These are phyloP conservation scores for Cyprinodon variegatus DNA, from an alignment of 2,113 vertebrate species.

Conservation along the genomic window DNA sequence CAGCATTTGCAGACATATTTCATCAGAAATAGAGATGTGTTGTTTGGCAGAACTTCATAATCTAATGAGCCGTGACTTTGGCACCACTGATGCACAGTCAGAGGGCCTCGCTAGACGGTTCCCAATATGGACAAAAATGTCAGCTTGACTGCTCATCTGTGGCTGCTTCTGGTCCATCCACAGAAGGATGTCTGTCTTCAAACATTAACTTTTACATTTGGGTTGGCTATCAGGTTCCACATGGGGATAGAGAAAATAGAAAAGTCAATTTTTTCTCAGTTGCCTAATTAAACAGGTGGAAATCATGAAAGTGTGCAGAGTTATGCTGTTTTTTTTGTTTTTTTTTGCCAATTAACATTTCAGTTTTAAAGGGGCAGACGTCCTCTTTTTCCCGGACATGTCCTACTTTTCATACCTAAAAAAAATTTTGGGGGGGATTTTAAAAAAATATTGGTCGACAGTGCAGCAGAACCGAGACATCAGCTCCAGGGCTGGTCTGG, in stretches of 20 bases:
- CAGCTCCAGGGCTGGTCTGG: no score
- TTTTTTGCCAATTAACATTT: no score
- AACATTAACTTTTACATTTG: slow-evolving; percentile 12
- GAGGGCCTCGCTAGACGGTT: slow-evolving; percentile 23
- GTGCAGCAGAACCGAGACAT: no score
- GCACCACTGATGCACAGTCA: slow-evolving; percentile 30
- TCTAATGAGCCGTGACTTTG: slow-evolving; percentile 59
- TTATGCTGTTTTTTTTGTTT: no score
- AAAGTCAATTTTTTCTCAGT: background rate
- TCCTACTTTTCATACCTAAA: no score
- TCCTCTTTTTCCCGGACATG: no score
- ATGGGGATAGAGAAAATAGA: slow-evolving; percentile 2
- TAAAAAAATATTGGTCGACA: no score
- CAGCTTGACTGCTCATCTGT: slow-evolving; percentile 38
- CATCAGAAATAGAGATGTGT: slow-evolving; percentile 29
- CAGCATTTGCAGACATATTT: slow-evolving; percentile 33
- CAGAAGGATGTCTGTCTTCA: slow-evolving; percentile 10
- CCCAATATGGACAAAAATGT: slow-evolving; percentile 46
- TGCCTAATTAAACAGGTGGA: no score
- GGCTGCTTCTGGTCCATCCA: slow-evolving; percentile 10
- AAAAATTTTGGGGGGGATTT: no score
- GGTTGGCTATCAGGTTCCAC: background rate
- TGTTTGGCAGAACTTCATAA: slow-evolving; percentile 39
- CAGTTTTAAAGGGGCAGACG: no score
- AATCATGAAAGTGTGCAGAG: no score